phyloP scores from a whole-genome alignment of 1,140 invertebrate species.

The Gryllus bimaculatus region DNA sequence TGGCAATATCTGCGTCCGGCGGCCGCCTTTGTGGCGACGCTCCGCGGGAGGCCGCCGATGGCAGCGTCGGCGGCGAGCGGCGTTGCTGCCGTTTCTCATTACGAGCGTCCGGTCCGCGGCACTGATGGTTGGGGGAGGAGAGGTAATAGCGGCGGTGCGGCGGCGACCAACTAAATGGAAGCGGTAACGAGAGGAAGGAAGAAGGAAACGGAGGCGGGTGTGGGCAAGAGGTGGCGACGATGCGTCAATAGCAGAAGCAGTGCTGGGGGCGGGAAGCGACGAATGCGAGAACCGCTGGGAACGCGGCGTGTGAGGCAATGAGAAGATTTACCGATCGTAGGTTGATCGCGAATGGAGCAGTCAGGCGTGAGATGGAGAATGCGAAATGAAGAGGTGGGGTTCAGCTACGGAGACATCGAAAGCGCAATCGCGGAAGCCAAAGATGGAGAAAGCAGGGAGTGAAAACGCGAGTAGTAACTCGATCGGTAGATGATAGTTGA shows the following conservation, averaged over 20 bases:
- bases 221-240: background rate
- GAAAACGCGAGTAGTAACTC: too few relatives aligned
- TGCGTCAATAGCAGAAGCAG: background rate
- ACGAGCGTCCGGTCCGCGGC: background rate
- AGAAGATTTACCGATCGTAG: too few relatives aligned
- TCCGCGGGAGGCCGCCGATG: background rate
- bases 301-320: too few relatives aligned
- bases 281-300: too few relatives aligned
- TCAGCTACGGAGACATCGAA: too few relatives aligned
- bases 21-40: background rate
- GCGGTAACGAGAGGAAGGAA: background rate
- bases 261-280: background rate
- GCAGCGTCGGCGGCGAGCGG: background rate
- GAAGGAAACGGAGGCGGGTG: background rate
- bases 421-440: too few relatives aligned
- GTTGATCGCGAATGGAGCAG: too few relatives aligned
- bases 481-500: too few relatives aligned
- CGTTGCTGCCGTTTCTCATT: background rate
- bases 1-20: background rate
- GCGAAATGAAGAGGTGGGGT: too few relatives aligned
- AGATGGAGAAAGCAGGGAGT: too few relatives aligned
- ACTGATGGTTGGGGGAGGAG: background rate
- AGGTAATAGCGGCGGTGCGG: background rate
- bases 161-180: background rate
- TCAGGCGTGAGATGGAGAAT: too few relatives aligned